A percentile compares a stretch with the other conserved stretches of the same genome.
phyloP scores from a whole-genome alignment of 2,113 vertebrate species.

The Ctenodactylus gundi region DNA sequence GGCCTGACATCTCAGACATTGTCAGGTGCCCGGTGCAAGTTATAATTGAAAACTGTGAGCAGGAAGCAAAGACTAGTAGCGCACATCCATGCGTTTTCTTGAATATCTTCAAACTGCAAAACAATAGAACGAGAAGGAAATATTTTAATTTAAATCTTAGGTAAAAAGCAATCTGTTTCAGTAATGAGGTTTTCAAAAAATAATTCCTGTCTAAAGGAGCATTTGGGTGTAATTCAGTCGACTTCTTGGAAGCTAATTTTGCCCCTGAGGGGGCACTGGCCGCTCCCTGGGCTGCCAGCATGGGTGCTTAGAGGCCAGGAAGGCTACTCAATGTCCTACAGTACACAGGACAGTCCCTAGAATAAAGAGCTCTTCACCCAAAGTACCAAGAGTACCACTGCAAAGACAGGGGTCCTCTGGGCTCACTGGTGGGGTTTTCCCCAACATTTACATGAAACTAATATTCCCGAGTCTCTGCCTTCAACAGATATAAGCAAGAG shows the following conservation, averaged over 20 bases:
- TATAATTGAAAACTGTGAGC: neutral
- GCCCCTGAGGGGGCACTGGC: neutral
- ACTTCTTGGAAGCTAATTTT: neutral
- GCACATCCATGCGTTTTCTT: neutral
- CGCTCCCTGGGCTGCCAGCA: neutral
- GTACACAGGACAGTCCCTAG: neutral
- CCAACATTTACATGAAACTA: neutral
- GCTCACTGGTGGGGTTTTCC: neutral
- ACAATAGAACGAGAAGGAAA: slow-evolving; percentile 19
- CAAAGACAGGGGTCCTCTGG: neutral
- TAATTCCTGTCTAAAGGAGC: neutral
- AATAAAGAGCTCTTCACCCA: neutral
- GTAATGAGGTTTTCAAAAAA: neutral
- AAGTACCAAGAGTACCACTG: neutral
- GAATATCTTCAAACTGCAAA: neutral
- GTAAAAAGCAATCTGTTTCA: slow-evolving; percentile 20
- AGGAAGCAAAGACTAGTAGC: neutral
- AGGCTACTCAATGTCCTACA: neutral
- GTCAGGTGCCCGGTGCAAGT: neutral
- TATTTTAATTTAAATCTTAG: neutral
- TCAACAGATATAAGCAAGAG: neutral
- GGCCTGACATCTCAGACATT: neutral
- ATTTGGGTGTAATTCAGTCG: neutral
- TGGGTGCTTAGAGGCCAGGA: neutral
- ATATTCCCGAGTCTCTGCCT: neutral